A percentile compares a stretch with the other conserved stretches of the same genome.
Evolutionary conservation across 2,797 vertebrate species (phyloP).

Genomic region (Falco peregrinus): DNA sequence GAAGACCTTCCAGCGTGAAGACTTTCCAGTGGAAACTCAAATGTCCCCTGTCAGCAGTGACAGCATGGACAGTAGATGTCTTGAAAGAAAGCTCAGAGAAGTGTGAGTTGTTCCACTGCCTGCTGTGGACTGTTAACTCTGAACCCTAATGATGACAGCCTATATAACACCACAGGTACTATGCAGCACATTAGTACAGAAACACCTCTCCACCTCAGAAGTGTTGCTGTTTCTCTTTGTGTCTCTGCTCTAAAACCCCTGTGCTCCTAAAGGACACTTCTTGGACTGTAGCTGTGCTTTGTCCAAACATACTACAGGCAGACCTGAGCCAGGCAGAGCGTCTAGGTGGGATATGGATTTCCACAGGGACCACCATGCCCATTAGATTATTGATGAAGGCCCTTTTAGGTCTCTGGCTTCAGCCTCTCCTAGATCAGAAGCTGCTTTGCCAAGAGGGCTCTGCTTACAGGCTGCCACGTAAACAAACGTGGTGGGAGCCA

Average conservation of each 20-base stretch:
- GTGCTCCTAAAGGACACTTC: background rate
- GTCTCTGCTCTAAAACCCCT: background rate
- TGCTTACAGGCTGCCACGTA: background rate
- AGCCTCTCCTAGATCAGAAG: background rate
- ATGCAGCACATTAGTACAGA: background rate
- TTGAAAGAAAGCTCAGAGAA: background rate
- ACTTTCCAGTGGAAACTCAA: background rate
- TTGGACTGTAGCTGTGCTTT: background rate
- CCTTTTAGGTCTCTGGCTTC: background rate
- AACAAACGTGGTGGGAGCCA: background rate
- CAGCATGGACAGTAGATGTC: background rate
- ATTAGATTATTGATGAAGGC: no score
- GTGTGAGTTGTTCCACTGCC: background rate
- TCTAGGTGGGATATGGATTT: background rate
- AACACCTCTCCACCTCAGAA: background rate
- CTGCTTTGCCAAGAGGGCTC: background rate
- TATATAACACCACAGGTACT: background rate
- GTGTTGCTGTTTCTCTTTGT: background rate
- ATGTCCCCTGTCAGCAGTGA: rapidly evolving
- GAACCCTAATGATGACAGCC: background rate
- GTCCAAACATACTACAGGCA: rapidly evolving
- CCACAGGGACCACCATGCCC: rapidly evolving
- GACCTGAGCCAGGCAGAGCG: background rate
- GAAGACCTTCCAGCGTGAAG: background rate
- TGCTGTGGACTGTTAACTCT: background rate